Percentiles rank a stretch among this genome's conserved stretches.
Evolutionary conservation across 2,113 vertebrate species (phyloP).

Genomic region (Brachirus orientalis): DNA sequence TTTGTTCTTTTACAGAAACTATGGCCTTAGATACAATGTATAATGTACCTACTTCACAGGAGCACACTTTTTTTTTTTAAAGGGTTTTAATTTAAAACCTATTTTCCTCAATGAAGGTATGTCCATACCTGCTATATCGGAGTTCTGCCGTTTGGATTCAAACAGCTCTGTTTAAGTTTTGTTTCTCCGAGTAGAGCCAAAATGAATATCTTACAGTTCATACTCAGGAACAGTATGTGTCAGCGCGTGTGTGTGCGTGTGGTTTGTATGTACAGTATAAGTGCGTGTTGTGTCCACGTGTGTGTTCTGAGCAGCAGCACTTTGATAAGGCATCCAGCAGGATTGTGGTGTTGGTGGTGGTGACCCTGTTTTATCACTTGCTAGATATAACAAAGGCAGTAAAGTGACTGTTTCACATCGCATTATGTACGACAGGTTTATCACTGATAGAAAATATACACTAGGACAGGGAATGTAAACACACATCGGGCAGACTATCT

Average conservation of each 20-base stretch:
- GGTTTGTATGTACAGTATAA: no score
- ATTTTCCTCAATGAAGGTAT: constrained; percentile 43
- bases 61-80: constrained; percentile 47
- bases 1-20: constrained; percentile 41
- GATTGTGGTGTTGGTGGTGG: constrained; percentile 18
- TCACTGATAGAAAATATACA: constrained; percentile 43
- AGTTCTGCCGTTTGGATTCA: constrained; percentile 19
- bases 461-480: constrained; percentile 70
- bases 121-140: constrained; percentile 37
- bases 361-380: constrained; percentile 38
- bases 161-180: constrained; percentile 29
- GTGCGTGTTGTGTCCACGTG: background rate
- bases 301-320: constrained; percentile 74
- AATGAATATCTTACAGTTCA: constrained; percentile 65
- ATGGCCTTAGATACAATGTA: constrained; percentile 46
- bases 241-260: constrained; percentile 19
- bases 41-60: constrained; percentile 30
- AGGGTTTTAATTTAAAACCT: constrained; percentile 38
- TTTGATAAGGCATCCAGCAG: constrained; percentile 63
- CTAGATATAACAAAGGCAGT: constrained; percentile 28
- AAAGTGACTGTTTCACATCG: constrained; percentile 64
- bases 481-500: constrained; percentile 58
- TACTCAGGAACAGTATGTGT: constrained; percentile 73
- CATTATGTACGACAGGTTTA: constrained; percentile 42
- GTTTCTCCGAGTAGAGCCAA: constrained; percentile 53